phyloP scores from a whole-genome alignment of 2,797 vertebrate species.

The Sparidentex hasta region DNA sequence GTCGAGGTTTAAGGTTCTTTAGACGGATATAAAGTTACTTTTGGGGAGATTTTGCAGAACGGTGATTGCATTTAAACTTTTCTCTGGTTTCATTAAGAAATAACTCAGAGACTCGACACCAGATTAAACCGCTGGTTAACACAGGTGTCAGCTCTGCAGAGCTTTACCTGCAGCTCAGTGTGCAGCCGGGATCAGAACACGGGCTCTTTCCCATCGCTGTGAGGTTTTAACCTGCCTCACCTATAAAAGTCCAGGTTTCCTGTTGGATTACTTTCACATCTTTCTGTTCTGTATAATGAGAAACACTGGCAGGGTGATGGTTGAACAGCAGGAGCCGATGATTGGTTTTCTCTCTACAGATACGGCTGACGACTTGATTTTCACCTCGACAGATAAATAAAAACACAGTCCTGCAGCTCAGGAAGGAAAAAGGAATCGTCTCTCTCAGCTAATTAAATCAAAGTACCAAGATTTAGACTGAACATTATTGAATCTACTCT shows the following conservation, averaged over 20 bases:
- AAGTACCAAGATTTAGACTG: background rate
- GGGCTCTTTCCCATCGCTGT: background rate
- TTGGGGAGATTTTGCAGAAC: background rate
- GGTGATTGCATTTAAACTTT: background rate
- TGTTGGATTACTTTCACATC: constrained; percentile 20
- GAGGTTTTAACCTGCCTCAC: constrained; percentile 28
- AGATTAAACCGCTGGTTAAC: background rate
- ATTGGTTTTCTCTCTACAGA: background rate
- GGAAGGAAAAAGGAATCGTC: background rate
- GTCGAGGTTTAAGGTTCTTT: background rate
- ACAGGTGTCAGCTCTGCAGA: background rate
- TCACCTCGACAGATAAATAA: background rate
- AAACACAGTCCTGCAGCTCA: background rate
- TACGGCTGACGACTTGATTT: background rate
- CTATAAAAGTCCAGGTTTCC: constrained; percentile 29
- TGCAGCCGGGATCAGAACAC: background rate
- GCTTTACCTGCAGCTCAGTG: constrained; percentile 4
- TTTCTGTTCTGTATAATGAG: background rate
- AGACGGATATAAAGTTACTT: no score
- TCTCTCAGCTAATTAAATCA: background rate
- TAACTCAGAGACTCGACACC: background rate
- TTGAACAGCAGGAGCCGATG: background rate
- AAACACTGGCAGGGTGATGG: background rate
- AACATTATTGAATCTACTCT: background rate
- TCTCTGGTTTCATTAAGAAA: background rate